Conservation (phyloP, 2,113 vertebrate genomes). For the Corythornis vintsioides region DNA sequence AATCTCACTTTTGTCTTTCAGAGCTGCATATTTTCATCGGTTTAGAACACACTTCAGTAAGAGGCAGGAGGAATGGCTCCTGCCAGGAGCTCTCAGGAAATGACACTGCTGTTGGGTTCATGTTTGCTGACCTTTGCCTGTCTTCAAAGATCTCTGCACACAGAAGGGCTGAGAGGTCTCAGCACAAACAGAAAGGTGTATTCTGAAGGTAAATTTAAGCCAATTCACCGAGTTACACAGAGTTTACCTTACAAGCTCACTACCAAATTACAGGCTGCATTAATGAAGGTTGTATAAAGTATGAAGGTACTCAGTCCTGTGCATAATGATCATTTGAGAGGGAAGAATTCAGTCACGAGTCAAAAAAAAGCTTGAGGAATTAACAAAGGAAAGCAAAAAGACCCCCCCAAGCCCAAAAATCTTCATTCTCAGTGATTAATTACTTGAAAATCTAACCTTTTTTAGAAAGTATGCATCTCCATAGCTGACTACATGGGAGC, state of each 20-base stretch:
- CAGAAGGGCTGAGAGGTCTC: neutral
- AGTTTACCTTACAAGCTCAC: neutral
- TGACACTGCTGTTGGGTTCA: neutral
- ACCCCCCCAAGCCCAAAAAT: neutral
- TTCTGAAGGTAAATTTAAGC: neutral
- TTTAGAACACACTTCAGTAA: neutral
- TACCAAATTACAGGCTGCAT: neutral
- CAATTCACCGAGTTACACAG: neutral
- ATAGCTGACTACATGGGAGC: neutral
- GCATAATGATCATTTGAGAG: neutral
- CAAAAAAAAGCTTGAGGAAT: neutral
- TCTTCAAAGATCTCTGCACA: neutral
- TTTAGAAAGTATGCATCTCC: neutral
- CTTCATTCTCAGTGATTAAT: neutral
- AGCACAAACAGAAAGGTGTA: neutral
- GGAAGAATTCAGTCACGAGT: neutral
- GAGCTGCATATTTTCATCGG: neutral
- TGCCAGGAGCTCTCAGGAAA: neutral
- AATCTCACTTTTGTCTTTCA: neutral
- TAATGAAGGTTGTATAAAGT: neutral
- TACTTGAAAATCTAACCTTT: neutral
- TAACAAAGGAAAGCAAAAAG: neutral
- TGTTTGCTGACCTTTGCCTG: neutral
- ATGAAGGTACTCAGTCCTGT: neutral
- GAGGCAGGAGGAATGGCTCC: neutral